Percentiles rank a stretch among this genome's conserved stretches.
phyloP scores from a whole-genome alignment of 2,797 vertebrate species.

The Cygnus olor region DNA sequence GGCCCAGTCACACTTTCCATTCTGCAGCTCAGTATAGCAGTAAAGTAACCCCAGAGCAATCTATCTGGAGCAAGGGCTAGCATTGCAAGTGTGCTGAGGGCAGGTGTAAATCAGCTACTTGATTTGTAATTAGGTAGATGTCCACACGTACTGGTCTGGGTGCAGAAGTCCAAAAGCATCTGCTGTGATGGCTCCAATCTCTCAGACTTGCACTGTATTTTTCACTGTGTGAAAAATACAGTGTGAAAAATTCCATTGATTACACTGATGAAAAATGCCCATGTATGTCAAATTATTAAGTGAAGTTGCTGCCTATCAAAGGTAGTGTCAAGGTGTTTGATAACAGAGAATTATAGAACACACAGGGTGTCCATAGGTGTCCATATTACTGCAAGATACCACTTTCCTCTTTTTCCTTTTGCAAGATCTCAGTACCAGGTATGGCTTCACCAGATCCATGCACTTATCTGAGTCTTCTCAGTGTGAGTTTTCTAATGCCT shows the following conservation, averaged over 20 bases:
- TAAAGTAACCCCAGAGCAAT: background rate
- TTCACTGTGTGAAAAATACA: background rate
- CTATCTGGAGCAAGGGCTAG: background rate
- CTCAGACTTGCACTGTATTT: background rate
- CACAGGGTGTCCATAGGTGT: fast-evolving
- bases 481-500: background rate
- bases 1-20: background rate
- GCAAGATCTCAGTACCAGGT: background rate
- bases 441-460: background rate
- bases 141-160: background rate
- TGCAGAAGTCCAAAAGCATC: background rate
- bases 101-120: background rate
- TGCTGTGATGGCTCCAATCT: background rate
- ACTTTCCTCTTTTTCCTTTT: background rate
- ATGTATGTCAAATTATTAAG: background rate
- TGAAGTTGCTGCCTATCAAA: background rate
- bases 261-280: background rate
- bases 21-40: background rate
- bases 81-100: background rate
- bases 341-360: background rate
- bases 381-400: background rate
- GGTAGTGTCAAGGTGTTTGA: background rate
- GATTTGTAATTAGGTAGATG: background rate
- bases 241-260: no score
- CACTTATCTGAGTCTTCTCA: background rate